Evolutionary conservation across 1,140 invertebrate genomes (phyloP), one percentile per base, ranked within the genome.

Genomic region (Hormaphis cornu): DNA sequence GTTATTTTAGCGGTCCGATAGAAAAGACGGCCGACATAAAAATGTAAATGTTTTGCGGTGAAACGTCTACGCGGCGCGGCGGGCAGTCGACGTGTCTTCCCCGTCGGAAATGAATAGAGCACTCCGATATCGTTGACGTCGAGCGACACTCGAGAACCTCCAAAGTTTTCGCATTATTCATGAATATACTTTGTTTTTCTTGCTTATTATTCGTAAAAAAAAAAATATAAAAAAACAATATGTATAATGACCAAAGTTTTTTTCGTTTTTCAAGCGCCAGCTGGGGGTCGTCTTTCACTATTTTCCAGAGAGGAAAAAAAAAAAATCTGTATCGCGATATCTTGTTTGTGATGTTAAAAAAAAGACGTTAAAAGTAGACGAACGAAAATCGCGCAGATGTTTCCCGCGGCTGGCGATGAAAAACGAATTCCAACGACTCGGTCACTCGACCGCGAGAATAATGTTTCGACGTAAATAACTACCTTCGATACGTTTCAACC

Each of bases 151-250:
- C 22, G 8, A 58, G n/a, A 33, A 54, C 52, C 22, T 16, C 22
- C 5, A 58, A 58, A 58, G 54, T 58, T 58, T 58, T 37, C 20
- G 20, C 54, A 40, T 58, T 58, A 58, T 40, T 22, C 40, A 58
- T 58, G 40, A 37, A 58, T n/a, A n/a, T 37, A 40, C 54, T 58
- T 56, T 40, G 20, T 58, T 58, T 40, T 37, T 58, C 54, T 58
- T 40, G 40, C 18, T 58, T 37, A 40, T 58, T 58, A 35, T 56
- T 37, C 22, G 16, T 22, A 37, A 24, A 37, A 18, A 58, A 58
- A 58, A 56, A n/a, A n/a, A n/a, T n/a, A n/a, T n/a, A n/a, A n/a
- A n/a, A 56, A 58, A 40, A 40, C 54, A 58, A 24, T 58, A n/a
- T n/a, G n/a, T n/a, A n/a, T n/a, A 40, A 58, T 24, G 54, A 58